Evolutionary conservation across 2,113 vertebrate genomes (phyloP).

Genomic region (Saiga tatarica): DNA sequence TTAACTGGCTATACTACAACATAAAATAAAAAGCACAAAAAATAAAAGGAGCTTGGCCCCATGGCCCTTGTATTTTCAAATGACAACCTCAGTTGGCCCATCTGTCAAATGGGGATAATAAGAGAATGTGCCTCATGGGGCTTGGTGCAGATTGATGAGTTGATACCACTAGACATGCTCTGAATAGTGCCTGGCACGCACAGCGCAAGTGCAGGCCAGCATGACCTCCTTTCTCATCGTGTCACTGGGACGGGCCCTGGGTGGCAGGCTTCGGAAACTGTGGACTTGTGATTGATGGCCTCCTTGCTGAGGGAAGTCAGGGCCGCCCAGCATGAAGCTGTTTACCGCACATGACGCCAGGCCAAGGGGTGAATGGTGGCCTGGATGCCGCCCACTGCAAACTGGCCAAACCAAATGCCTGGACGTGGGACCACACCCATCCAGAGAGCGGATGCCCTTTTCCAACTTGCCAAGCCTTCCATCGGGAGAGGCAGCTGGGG

Average conservation of each 20-base stretch:
- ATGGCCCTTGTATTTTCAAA: neutral
- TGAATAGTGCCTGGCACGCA: fast-evolving
- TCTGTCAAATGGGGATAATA: neutral
- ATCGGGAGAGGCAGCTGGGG: too few species aligned
- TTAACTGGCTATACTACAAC: neutral
- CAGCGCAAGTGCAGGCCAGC: fast-evolving
- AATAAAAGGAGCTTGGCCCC: neutral
- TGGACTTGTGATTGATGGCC: fast-evolving
- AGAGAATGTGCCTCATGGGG: neutral
- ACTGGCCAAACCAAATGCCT: neutral
- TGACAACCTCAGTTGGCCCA: neutral
- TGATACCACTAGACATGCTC: neutral
- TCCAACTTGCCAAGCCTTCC: neutral
- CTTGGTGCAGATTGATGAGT: neutral
- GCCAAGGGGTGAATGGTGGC: neutral
- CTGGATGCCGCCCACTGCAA: neutral
- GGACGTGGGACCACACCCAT: neutral
- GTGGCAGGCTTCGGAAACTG: neutral
- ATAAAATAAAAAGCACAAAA: neutral
- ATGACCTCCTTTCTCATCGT: fast-evolving
- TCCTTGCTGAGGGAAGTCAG: neutral
- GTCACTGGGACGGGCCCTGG: neutral
- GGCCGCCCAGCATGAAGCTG: neutral
- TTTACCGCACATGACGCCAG: neutral
- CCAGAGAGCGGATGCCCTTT: neutral